Evolutionary conservation across 2,888 invertebrate genomes (phyloP).

Genomic region (Monopis laevigella): DNA sequence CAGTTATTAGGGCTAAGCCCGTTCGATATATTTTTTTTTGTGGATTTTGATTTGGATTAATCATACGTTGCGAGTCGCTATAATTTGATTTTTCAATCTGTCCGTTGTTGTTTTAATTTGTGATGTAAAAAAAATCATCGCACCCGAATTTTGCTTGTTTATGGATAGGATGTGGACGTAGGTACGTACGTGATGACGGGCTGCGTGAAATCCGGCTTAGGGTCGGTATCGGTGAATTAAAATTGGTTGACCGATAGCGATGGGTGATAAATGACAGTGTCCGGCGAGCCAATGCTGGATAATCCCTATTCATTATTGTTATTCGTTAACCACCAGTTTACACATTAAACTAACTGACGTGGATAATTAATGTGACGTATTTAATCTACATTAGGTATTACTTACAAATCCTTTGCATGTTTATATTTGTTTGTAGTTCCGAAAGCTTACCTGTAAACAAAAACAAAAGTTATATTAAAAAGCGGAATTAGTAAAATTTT

Average conservation of each 20-base stretch:
- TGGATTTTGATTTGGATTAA: slow-evolving; percentile 46
- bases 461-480: too few species aligned
- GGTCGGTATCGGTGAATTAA: slow-evolving; percentile 38
- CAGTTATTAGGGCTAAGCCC: slow-evolving; percentile 63
- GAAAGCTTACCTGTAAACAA: too few species aligned
- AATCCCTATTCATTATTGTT: slow-evolving; percentile 24
- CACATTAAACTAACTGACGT: too few species aligned
- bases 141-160: slow-evolving; percentile 4
- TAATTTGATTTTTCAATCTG: too few species aligned
- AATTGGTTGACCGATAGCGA: slow-evolving; percentile 36
- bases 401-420: too few species aligned
- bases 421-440: too few species aligned
- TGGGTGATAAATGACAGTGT: slow-evolving; percentile 35
- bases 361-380: too few species aligned
- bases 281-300: slow-evolving; percentile 36
- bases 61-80: slow-evolving; percentile 25
- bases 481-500: too few species aligned
- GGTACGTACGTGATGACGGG: slow-evolving; percentile 35
- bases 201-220: slow-evolving; percentile 37
- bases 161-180: background rate
- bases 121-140: too few species aligned
- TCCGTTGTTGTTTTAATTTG: background rate
- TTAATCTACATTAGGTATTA: too few species aligned
- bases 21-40: slow-evolving; percentile 50
- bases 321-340: background rate